Evolutionary conservation across 2,888 invertebrate genomes (phyloP).

Genomic region (Rhingia rostrata): DNA sequence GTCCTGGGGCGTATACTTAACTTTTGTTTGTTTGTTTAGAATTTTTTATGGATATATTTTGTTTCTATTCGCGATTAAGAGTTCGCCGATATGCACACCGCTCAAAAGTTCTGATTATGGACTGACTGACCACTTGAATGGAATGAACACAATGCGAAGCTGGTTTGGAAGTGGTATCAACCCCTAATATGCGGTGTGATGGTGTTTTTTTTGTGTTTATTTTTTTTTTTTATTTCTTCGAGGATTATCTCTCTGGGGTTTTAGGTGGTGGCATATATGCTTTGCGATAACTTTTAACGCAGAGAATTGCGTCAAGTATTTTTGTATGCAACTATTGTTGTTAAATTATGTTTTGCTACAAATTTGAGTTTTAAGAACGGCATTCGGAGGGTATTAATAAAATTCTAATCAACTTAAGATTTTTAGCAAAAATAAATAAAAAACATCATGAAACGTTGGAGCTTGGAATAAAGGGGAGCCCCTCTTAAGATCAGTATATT

Average conservation of each 20-base stretch:
- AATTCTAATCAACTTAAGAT: too few species aligned
- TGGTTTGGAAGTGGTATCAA: constrained; percentile 9
- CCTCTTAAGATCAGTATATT: too few species aligned
- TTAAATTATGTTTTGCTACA: too few species aligned
- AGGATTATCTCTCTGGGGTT: not conserved
- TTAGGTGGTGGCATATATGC: not conserved
- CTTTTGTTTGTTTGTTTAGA: constrained; percentile 24
- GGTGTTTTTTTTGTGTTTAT: not conserved
- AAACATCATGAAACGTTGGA: too few species aligned
- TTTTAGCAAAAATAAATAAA: too few species aligned
- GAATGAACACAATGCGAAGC: constrained; percentile 25
- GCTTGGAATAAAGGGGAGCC: too few species aligned
- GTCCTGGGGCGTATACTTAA: constrained; percentile 59
- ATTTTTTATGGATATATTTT: not conserved
- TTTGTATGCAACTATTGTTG: too few species aligned
- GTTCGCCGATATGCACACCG: constrained; percentile 13
- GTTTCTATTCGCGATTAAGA: constrained; percentile 11
- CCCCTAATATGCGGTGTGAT: constrained; percentile 1
- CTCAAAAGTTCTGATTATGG: constrained; percentile 41
- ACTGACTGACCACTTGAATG: constrained; percentile 52
- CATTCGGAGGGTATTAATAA: too few species aligned
- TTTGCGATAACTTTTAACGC: not conserved
- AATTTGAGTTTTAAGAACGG: too few species aligned
- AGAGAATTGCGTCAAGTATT: not conserved
- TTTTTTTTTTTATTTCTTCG: constrained; percentile 2